Evolutionary conservation across 2,888 invertebrate genomes (phyloP).

Genomic region (Tanaodytes sp.): DNA sequence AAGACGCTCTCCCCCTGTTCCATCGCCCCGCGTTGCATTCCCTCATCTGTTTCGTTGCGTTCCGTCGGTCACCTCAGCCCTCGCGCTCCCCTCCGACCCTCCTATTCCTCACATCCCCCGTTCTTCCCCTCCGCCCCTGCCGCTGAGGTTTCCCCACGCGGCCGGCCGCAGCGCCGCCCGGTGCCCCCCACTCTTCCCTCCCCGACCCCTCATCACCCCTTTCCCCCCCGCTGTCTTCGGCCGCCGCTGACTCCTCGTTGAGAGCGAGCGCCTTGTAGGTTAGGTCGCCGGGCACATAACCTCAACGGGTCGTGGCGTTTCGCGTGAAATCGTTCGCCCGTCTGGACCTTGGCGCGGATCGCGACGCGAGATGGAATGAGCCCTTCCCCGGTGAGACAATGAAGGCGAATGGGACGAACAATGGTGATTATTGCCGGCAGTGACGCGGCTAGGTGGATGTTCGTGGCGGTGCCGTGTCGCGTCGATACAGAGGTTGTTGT

Average conservation of each 20-base stretch:
- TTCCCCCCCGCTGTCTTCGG: constrained; percentile 43
- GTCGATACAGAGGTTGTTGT: constrained; percentile 46
- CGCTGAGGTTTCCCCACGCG: too few species aligned
- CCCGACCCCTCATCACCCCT: constrained; percentile 1
- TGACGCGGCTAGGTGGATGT: constrained; percentile 36
- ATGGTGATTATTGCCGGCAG: constrained; percentile 65
- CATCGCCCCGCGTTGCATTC: constrained; percentile 26
- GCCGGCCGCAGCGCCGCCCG: too few species aligned
- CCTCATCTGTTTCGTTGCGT: constrained; percentile 21
- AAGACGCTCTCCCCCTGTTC: constrained; percentile 19
- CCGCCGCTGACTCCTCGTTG: constrained; percentile 32
- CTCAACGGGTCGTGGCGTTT: constrained; percentile 56
- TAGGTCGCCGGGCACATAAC: constrained; percentile 71
- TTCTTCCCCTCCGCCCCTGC: constrained; percentile 51
- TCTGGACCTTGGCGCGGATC: constrained; percentile 50
- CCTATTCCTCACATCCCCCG: too few species aligned
- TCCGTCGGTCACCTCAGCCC: constrained; percentile 19
- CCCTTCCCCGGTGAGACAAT: constrained; percentile 66
- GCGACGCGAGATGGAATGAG: constrained; percentile 66
- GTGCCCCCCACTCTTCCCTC: neutral
- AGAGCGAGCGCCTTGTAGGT: constrained; percentile 62
- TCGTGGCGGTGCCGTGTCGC: constrained; percentile 28
- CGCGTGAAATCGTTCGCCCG: constrained; percentile 47
- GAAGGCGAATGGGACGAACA: constrained; percentile 73
- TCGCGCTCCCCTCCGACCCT: constrained; percentile 17